A percentile compares a stretch with the other conserved stretches of the same genome.
Evolutionary conservation across 1,140 invertebrate species (phyloP).

Genomic region (Acromyrmex heyeri): DNA sequence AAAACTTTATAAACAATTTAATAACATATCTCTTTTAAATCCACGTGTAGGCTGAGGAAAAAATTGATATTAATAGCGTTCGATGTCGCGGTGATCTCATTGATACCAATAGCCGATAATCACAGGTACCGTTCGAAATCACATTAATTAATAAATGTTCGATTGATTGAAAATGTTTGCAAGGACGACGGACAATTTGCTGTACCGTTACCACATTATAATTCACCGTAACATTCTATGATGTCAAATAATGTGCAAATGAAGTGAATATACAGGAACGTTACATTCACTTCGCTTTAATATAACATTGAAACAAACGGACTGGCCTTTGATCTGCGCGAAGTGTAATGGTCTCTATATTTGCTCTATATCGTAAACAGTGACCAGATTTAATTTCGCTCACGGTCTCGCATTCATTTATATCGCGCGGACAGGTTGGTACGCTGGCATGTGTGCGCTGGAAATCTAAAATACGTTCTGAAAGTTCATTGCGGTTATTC

Average conservation of each 20-base stretch:
- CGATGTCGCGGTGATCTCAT: background rate
- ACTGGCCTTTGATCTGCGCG: conserved; percentile 40
- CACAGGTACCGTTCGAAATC: background rate
- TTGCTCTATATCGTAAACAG: conserved; percentile 54
- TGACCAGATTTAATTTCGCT: conserved; percentile 55
- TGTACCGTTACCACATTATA: conserved; percentile 14
- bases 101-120: conserved; percentile 29
- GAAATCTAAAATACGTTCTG: conserved; percentile 35
- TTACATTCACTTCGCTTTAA: conserved; percentile 24
- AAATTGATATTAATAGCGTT: background rate
- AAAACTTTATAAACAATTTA: conserved; percentile 1
- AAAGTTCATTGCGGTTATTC: conserved; percentile 49
- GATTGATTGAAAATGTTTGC: conserved; percentile 25
- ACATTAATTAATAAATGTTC: conserved; percentile 50
- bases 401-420: conserved; percentile 40
- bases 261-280: conserved; percentile 8
- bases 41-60: background rate
- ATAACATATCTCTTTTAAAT: conserved; percentile 6
- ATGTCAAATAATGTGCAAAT: conserved; percentile 30
- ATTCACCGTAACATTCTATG: conserved; percentile 24
- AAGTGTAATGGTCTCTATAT: conserved; percentile 40
- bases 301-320: conserved; percentile 47
- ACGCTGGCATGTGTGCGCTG: background rate
- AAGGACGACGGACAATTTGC: conserved; percentile 8
- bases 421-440: background rate